Percentiles rank a stretch among this genome's conserved stretches.
Conservation (phyloP, 2,797 vertebrate genomes). For the Paguma larvata region DNA sequence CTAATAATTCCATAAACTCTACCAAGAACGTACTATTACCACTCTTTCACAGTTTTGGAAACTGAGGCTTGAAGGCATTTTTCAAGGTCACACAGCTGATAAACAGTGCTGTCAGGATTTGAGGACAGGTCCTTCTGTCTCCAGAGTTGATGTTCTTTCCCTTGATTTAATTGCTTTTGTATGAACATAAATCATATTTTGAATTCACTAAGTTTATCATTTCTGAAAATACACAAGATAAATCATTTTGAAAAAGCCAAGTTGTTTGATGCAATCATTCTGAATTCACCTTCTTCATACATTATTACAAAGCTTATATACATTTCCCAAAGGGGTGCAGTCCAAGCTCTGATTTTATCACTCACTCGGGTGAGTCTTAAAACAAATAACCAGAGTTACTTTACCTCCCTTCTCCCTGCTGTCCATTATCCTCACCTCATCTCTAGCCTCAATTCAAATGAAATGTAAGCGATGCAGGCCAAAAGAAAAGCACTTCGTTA, state of each 20-base stretch:
- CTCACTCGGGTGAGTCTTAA: background rate
- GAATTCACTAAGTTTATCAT: background rate
- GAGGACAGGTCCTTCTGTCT: background rate
- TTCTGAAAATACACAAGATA: background rate
- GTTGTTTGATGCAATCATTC: background rate
- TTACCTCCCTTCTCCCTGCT: background rate
- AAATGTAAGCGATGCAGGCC: background rate
- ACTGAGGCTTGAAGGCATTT: background rate
- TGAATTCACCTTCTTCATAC: background rate
- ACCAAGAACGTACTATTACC: background rate
- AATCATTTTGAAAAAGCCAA: constrained; percentile 9
- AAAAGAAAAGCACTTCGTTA: background rate
- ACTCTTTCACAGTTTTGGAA: background rate
- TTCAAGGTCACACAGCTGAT: background rate
- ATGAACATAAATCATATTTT: background rate
- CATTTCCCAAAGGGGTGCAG: background rate
- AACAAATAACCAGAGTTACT: background rate
- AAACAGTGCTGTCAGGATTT: background rate
- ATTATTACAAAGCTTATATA: background rate
- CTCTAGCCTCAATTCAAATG: background rate
- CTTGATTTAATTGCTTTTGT: background rate
- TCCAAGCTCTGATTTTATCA: background rate
- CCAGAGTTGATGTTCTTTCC: background rate
- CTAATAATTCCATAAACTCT: background rate
- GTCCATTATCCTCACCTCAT: background rate